Evolutionary conservation across 2,888 invertebrate genomes (phyloP).

Genomic region (Eupithecia vulgata): DNA sequence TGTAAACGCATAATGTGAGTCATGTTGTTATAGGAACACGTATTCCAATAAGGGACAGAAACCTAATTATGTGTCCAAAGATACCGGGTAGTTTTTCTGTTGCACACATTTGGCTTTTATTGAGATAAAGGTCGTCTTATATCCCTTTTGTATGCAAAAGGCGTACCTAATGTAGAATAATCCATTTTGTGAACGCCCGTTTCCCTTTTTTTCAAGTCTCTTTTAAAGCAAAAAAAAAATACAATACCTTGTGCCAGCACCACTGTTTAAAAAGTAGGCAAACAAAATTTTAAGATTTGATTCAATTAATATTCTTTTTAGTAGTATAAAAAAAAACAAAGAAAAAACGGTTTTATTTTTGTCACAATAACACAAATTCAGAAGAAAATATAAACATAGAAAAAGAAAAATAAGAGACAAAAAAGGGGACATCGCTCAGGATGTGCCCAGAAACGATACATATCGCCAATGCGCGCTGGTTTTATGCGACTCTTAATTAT

Average conservation of each 20-base stretch:
- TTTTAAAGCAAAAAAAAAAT: not conserved
- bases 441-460: no score
- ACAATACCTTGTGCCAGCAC: not conserved
- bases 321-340: no score
- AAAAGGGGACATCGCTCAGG: no score
- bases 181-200: not conserved
- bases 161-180: not conserved
- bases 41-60: not conserved
- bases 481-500: no score
- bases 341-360: no score
- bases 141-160: not conserved
- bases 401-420: no score
- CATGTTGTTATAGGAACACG: not conserved
- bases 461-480: no score
- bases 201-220: not conserved
- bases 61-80: not conserved
- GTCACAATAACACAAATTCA: no score
- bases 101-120: conserved; percentile 3
- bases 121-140: not conserved
- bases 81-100: not conserved
- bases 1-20: not conserved
- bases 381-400: no score
- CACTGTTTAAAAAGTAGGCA: not conserved
- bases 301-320: no score
- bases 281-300: no score